Evolutionary conservation across 2,797 vertebrate genomes (phyloP).

Genomic region (Poeciliopsis turneri): DNA sequence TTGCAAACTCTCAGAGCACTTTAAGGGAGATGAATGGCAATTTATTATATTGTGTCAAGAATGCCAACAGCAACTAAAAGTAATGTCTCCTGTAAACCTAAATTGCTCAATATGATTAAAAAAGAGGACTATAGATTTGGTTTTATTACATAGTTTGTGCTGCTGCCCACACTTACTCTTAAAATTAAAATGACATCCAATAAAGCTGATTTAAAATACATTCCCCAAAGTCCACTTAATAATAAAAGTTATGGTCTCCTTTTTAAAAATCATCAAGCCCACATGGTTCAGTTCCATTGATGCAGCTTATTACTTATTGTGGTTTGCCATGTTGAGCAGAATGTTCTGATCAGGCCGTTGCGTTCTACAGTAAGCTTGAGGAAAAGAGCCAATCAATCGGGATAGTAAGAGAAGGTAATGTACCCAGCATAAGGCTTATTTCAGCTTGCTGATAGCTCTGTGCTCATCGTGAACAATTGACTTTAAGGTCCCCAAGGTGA

Average conservation of each 20-base stretch:
- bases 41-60: neutral
- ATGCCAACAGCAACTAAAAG: neutral
- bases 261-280: neutral
- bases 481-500: conserved; percentile 56
- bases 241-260: neutral
- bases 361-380: conserved; percentile 58
- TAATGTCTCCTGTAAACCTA: neutral
- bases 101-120: neutral
- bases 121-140: neutral
- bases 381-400: conserved; percentile 44
- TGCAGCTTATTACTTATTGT: conserved; percentile 12
- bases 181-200: neutral
- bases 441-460: conserved; percentile 62
- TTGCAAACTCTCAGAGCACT: neutral
- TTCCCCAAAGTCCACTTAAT: neutral
- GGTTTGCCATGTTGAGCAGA: conserved; percentile 23
- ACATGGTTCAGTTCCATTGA: conserved; percentile 4
- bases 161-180: neutral
- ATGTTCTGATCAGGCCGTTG: conserved; percentile 45
- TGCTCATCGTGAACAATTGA: conserved; percentile 62
- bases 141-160: neutral
- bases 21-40: neutral
- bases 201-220: neutral
- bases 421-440: conserved; percentile 44
- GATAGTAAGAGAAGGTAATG: conserved; percentile 56